phyloP scores from a whole-genome alignment of 2,888 invertebrate species.

The Brachyptera risi region DNA sequence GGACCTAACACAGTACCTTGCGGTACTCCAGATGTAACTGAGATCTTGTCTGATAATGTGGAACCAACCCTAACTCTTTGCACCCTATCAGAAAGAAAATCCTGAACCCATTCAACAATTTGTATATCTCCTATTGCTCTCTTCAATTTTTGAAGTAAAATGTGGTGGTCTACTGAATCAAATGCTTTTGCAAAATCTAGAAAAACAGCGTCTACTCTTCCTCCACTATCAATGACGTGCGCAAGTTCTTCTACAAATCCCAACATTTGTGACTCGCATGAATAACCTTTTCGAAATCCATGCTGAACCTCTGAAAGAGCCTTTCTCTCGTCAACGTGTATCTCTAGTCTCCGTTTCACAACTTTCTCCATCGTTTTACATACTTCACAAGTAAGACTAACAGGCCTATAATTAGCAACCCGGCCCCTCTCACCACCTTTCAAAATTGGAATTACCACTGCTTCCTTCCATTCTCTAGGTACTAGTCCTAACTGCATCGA shows the following conservation, averaged over 20 bases:
- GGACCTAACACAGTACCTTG: not conserved
- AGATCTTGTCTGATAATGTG: not conserved
- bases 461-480: not conserved
- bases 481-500: not conserved
- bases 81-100: not conserved
- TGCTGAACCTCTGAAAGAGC: not conserved
- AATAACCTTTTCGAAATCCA: not conserved
- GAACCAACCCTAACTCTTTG: not conserved
- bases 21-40: not conserved
- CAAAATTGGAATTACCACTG: not conserved
- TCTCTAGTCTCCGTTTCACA: not conserved
- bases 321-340: not conserved
- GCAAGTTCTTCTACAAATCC: not conserved
- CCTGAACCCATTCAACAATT: not conserved
- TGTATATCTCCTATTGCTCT: not conserved
- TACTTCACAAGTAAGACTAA: not conserved
- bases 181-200: slow-evolving; percentile 2
- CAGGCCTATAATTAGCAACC: not conserved
- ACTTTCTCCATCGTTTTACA: not conserved
- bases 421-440: not conserved
- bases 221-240: not conserved
- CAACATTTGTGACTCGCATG: not conserved
- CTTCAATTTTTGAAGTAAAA: not conserved
- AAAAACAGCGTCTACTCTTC: not conserved
- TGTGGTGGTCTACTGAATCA: not conserved